These are phyloP conservation scores for Leucosticte australis DNA, from an alignment of 2,113 vertebrate genomes.

Conservation along the genomic window DNA sequence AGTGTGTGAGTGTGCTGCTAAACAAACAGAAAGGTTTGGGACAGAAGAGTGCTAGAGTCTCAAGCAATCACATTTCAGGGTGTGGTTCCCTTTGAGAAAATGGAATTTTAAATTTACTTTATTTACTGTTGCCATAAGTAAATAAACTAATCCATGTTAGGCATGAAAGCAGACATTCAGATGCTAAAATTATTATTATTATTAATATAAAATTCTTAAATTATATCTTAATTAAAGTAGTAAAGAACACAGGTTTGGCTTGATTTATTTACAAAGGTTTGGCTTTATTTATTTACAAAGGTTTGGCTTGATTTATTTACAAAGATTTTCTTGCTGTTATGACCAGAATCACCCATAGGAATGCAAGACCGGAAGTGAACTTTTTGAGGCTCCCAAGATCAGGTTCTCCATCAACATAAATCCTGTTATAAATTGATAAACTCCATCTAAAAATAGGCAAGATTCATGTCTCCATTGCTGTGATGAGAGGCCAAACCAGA, in stretches of 20 bases:
- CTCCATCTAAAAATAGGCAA: background rate
- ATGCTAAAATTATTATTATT: background rate
- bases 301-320: background rate
- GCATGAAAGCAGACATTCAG: background rate
- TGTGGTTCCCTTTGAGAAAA: background rate
- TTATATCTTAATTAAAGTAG: background rate
- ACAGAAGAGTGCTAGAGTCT: background rate
- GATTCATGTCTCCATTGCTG: background rate
- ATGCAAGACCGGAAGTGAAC: background rate
- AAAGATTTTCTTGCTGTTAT: background rate
- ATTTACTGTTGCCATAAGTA: background rate
- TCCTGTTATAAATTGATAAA: background rate
- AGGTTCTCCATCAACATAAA: background rate
- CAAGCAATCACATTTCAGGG: background rate
- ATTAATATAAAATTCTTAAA: background rate
- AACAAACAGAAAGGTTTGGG: background rate
- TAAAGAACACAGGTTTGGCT: background rate
- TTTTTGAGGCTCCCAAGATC: background rate
- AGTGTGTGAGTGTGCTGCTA: background rate
- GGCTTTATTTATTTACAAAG: background rate
- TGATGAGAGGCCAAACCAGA: background rate
- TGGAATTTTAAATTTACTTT: background rate
- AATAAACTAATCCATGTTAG: background rate
- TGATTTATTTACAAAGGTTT: background rate
- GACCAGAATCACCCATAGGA: background rate